Evolutionary conservation across 2,113 vertebrate species (phyloP), one percentile per base, ranked within the genome.

Genomic region (Glaucomys volans): DNA sequence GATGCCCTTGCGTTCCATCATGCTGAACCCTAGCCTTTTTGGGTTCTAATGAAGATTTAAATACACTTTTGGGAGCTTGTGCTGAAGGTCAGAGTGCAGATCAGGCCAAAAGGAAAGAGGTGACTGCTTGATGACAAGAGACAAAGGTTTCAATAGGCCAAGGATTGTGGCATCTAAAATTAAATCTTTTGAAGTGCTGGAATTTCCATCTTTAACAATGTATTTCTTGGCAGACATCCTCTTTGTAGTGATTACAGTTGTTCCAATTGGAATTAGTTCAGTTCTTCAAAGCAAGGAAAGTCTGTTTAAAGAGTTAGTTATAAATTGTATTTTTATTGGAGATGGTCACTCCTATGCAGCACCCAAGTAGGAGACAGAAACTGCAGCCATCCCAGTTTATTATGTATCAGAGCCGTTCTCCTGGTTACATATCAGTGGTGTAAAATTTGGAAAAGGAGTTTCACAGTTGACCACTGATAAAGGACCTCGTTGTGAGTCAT

Each of bases 181-280:
- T 32, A 62, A 62, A 32, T 30, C 16, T 71, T 93, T 66, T 69
- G 8, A 90, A 92, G 67, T n/a, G 44, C 50, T 90, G 18, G 67
- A 40, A 77, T 93, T 76, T 82, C 77, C 54, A 28, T 93, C 59
- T 71, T 83, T 91, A 52, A 69, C 54, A n/a, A 5, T 18, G 35
- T 80, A 24, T 67, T 82, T 81, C 71, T 95, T 96, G 93, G 91
- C 91, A 96, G 35, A 32, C 83, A 37, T 30, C 66, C 62, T 82
- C 72, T 85, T 57, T 1, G 0, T 92, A 82, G 90, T 69, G 72
- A 88, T 89, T 66, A 59, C 2, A 40, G 11, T 92, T 87, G 89
- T 88, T 79, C 74, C 57, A 59, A 76, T 93, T 96, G 59, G 95
- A 92, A 93, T 85, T 76, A n/a, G 76, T 92, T 95, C 87, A 97